Conservation (phyloP, 2,888 invertebrate species). For the Muscina levida region DNA sequence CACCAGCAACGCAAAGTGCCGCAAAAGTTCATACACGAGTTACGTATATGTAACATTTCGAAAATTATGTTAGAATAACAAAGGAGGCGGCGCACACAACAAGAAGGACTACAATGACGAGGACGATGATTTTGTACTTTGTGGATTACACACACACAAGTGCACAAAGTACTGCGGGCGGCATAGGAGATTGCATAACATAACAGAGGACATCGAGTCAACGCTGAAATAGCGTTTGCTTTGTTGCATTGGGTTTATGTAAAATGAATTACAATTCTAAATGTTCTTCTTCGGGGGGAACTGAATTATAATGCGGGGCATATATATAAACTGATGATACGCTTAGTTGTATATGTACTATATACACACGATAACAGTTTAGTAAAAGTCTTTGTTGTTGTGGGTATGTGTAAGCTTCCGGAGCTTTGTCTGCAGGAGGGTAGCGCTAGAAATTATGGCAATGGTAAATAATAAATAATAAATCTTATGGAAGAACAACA, state of each 20-base stretch:
- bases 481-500: background rate
- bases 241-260: conserved; percentile 7
- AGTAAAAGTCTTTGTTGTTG: no score
- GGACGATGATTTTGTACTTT: no score
- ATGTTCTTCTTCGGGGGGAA: conserved; percentile 17
- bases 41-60: conserved; percentile 10
- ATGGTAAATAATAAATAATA: background rate
- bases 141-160: background rate
- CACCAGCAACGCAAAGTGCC: background rate
- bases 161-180: background rate
- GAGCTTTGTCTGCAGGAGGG: background rate
- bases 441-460: background rate
- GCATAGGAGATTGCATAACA: background rate
- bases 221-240: conserved; percentile 13
- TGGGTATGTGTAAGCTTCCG: background rate
- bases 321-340: background rate
- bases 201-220: background rate
- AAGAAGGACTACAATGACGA: background rate
- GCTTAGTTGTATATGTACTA: background rate
- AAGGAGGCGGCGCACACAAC: background rate
- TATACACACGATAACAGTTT: background rate
- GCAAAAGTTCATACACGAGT: conserved; percentile 26
- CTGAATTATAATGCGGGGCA: conserved; percentile 15
- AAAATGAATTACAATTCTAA: conserved; percentile 37
- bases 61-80: conserved; percentile 21